Percentiles rank a stretch among this genome's conserved stretches.
Conservation (phyloP, 2,113 vertebrate species). For the Oreocharis arfaki region DNA sequence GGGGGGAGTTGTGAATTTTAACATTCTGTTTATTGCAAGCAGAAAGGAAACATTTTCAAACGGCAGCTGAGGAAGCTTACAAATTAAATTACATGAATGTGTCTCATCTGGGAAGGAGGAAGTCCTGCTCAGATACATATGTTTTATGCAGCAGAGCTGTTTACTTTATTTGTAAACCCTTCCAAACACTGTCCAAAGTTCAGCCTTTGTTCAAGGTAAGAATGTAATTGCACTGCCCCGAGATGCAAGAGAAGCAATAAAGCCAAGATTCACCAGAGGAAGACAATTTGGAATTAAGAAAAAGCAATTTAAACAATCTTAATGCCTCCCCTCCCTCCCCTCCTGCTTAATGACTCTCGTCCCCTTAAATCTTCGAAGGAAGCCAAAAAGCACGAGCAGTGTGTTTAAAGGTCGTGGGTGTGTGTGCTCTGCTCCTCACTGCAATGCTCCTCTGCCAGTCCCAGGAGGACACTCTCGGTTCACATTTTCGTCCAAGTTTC, state of each 20-base stretch:
- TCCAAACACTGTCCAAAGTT: conserved; percentile 16
- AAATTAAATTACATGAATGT: neutral
- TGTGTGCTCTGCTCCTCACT: neutral
- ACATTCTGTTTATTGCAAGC: neutral
- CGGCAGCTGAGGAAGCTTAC: neutral
- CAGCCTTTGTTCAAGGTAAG: conserved; percentile 45
- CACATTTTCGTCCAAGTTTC: neutral
- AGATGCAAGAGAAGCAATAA: neutral
- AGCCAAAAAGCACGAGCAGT: neutral
- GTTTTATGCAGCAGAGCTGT: conserved; percentile 34
- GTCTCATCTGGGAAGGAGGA: conserved; percentile 36
- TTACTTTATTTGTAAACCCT: conserved; percentile 43
- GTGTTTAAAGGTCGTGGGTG: conserved; percentile 34
- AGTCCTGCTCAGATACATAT: neutral
- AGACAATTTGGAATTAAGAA: conserved; percentile 31
- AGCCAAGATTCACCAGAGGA: conserved; percentile 25
- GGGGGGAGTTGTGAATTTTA: neutral
- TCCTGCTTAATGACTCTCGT: neutral
- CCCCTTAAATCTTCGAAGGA: neutral
- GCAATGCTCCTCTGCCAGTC: neutral
- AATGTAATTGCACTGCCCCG: neutral
- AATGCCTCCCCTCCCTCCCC: neutral
- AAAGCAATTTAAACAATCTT: conserved; percentile 18
- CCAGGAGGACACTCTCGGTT: neutral
- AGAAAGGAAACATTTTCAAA: neutral